Percentiles rank a stretch among this genome's conserved stretches.
Evolutionary conservation across 1,140 invertebrate genomes (phyloP).

Genomic region (Metaphire vulgaris): DNA sequence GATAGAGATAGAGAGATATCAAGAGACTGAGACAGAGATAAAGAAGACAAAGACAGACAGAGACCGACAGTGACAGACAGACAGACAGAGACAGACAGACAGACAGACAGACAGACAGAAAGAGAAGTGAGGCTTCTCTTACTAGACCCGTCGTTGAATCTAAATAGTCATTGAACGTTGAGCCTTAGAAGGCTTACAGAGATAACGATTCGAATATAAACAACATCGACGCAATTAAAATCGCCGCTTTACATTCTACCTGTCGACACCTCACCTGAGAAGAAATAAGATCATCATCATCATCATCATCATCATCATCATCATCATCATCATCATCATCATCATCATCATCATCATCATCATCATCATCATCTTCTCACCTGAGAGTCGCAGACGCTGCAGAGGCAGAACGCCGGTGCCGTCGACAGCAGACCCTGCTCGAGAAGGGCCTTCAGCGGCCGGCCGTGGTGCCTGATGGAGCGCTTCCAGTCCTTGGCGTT

Average conservation of each 20-base stretch:
- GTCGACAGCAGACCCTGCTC: slow-evolving; percentile 50
- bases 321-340: neutral
- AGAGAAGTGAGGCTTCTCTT: neutral
- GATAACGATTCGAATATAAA: neutral
- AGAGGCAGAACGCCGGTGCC: slow-evolving; percentile 46
- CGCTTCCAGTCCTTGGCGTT: slow-evolving; percentile 54
- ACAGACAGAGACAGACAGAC: neutral
- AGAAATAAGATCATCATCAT: neutral
- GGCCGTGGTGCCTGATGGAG: slow-evolving; percentile 50
- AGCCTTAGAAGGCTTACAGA: neutral
- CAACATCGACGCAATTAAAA: no score
- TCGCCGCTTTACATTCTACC: no score
- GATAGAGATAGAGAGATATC: neutral
- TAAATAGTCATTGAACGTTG: neutral
- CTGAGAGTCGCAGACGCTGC: slow-evolving; percentile 34
- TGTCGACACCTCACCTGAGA: no score
- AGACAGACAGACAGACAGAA: neutral
- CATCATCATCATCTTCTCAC: neutral
- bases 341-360: neutral
- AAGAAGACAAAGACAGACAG: neutral
- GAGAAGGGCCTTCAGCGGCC: slow-evolving; percentile 51
- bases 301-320: neutral
- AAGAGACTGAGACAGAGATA: neutral
- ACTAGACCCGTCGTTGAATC: neutral
- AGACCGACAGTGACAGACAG: neutral